Base-by-base conservation (phyloP, 2,888 invertebrate genomes). In the Proisotoma minuta region DNA sequence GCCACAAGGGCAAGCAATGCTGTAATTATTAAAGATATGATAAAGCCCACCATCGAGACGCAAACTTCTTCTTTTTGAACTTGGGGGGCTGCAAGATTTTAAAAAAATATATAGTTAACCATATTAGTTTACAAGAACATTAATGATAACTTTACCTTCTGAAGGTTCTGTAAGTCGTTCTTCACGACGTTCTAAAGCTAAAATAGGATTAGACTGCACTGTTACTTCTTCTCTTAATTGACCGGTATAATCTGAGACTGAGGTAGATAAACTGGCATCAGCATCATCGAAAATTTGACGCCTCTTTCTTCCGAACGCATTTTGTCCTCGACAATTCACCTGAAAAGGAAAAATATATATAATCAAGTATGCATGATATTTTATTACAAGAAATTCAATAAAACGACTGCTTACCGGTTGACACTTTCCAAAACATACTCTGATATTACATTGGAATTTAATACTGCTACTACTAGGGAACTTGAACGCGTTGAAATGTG, bases 391-490 rank as follows among this genome's bases (percentile, higher is more conserved):
- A 26, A 23, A 47, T 18, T 51, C 20, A 49, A 28, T 12, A 49
- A 48, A 20, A 48, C 47, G 18, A 29, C 29, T 26, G 79, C 86
- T 84, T 80, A 89, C 93, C 74, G 94, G 93, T 82, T 93, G 94
- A 78, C 94, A 95, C 80, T 87, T 89, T 77, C 93, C 93, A 76
- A 94, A 94, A 82, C 94, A 94, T 10, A 95, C 93, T 65, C 93
- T 84, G 75, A 94, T 92, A 78, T 94, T 94, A 78, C 94, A 94
- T 78, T 94, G 94, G 89, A 95, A 94, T 78, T 91, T 81, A 75
- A 94, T 91, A 76, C 91, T 93, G 76, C 94, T 93, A 76, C 92
- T 92, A 74, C 89, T 91, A 0, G 94, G 94, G 85, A 94, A 95
- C 77, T 94, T 94, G 78, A 67, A 67, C 5, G 67, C 94, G 77